Base-by-base conservation (phyloP, 2,113 vertebrate species). In the Polyodon spathula region DNA sequence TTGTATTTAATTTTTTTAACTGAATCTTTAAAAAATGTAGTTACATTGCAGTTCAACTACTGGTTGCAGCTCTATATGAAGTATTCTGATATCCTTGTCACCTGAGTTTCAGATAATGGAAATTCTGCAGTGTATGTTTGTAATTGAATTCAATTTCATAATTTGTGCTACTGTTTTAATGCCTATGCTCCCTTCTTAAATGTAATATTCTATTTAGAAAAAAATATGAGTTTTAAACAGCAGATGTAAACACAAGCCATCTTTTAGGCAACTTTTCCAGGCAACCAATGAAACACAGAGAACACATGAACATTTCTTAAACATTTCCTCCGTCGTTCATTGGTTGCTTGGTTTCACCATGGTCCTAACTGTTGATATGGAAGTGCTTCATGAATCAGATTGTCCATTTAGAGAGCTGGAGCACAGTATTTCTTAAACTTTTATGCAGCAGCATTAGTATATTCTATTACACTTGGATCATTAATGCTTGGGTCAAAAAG, bases 301-400 rank as follows among this genome's bases (percentile, higher is more conserved):
- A n/a, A n/a, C 27, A 3, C 27, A 3, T 27, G 27, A 27, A 27
- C 27, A 27, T 27, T 27, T 27, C 27, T 27, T 27, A 27, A 66
- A 68, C 53, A 69, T 66, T 73, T 74, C 68, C 68, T 69, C 61
- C 73, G 71, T 61, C 56, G 37, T 73, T 65, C 57, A 69, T 58
- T 48, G 15, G 67, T 59, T 72, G 61, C 73, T 65, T n/a, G 41
- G 66, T 69, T 68, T 71, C 67, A 86, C 79, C 86, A 82, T 84
- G 84, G 84, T 83, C 81, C 69, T 76, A 71, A 73, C 64, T 66
- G 65, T 67, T 67, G 72, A 67, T 69, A 67, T 64, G 64, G 61
- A 58, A 66, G 55, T 65, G 68, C 65, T 66, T 70, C 56, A 61
- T 50, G 40, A 43, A 63, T 71, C 61, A 61, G 61, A 59, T 52